Conservation (phyloP, 2,113 vertebrate genomes). For the Pionites leucogaster region DNA sequence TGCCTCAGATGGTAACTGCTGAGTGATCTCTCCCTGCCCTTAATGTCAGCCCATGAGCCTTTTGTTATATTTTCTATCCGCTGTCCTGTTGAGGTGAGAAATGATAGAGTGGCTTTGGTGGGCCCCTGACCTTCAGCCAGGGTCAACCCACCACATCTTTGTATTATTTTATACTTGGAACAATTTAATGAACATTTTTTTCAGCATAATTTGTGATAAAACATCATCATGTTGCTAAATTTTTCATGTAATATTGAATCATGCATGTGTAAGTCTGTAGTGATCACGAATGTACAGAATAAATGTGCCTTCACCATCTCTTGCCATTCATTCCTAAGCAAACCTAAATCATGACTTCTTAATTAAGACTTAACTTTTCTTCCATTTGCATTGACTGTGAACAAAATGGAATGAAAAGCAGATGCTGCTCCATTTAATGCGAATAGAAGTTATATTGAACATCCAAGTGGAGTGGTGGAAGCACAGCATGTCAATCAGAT, state of each 20-base stretch:
- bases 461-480: background rate
- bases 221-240: background rate
- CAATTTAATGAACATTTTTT: background rate
- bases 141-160: background rate
- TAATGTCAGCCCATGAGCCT: background rate
- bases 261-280: background rate
- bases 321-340: constrained; percentile 4
- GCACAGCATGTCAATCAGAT: constrained; percentile 3
- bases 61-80: background rate
- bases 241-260: background rate
- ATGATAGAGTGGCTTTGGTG: background rate
- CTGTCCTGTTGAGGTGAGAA: background rate
- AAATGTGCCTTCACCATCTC: background rate
- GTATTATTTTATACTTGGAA: background rate
- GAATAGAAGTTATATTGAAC: background rate
- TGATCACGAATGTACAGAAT: background rate
- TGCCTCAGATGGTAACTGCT: background rate
- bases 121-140: background rate
- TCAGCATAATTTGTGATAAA: background rate
- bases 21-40: background rate
- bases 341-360: background rate
- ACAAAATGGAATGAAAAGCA: background rate
- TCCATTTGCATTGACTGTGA: background rate
- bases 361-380: background rate
- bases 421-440: constrained; percentile 22